Conservation (phyloP, 2,888 invertebrate species). For the Drosophila pseudotalamancana region DNA sequence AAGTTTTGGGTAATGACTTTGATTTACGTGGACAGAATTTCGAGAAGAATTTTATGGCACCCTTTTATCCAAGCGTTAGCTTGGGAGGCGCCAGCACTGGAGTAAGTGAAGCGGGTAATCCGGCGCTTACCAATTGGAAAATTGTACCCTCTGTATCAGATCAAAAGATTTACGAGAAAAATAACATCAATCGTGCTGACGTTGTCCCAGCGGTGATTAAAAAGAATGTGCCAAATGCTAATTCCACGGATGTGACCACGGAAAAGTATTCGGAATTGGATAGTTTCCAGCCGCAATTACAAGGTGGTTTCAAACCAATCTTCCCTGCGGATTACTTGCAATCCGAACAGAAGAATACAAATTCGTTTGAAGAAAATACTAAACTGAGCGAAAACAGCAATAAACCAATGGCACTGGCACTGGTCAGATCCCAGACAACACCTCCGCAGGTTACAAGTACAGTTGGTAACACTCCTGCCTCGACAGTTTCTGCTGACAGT, state of each 20-base stretch:
- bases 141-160: slow-evolving; percentile 84
- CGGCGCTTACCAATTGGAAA: slow-evolving; percentile 87
- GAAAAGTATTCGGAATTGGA: slow-evolving; percentile 87
- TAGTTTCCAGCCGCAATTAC: slow-evolving; percentile 88
- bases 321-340: slow-evolving; percentile 85
- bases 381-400: slow-evolving; percentile 36
- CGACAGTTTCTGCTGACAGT: slow-evolving; percentile 1
- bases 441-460: slow-evolving; percentile 9
- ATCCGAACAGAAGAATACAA: slow-evolving; percentile 59
- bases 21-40: slow-evolving; percentile 83
- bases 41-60: slow-evolving; percentile 87
- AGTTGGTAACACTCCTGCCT: neutral
- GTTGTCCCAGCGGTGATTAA: slow-evolving; percentile 40
- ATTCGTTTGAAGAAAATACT: slow-evolving; percentile 7
- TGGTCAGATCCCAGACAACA: slow-evolving; percentile 21
- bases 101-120: slow-evolving; percentile 76
- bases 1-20: slow-evolving; percentile 76
- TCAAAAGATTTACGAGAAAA: slow-evolving; percentile 75
- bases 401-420: slow-evolving; percentile 50
- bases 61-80: slow-evolving; percentile 88
- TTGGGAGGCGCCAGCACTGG: slow-evolving; percentile 84
- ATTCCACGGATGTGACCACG: slow-evolving; percentile 80
- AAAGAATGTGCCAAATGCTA: slow-evolving; percentile 44
- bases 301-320: slow-evolving; percentile 89
- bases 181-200: slow-evolving; percentile 83